These are phyloP conservation scores for Odontomyia ornata DNA, from an alignment of 2,888 invertebrate genomes.

Conservation along the genomic window DNA sequence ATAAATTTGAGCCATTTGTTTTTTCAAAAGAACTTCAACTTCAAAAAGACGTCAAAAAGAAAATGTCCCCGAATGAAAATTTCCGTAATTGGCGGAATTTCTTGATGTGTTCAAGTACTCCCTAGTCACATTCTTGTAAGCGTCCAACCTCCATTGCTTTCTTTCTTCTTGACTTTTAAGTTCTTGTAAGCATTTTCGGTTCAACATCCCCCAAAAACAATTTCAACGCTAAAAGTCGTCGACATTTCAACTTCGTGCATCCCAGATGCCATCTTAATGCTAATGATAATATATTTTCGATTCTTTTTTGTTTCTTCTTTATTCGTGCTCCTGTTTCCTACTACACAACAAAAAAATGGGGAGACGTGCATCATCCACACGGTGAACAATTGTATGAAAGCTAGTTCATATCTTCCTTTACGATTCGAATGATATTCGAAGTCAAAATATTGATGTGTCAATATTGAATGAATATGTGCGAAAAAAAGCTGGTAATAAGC, in stretches of 20 bases:
- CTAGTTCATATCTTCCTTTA: not conserved
- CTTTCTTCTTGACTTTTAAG: no score
- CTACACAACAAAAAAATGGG: not conserved
- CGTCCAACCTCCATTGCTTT: no score
- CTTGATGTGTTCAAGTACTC: no score
- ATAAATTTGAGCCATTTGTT: no score
- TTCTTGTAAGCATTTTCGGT: no score
- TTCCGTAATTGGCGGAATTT: no score
- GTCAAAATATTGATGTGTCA: constrained; percentile 48
- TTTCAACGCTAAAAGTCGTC: not conserved
- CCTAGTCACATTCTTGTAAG: no score
- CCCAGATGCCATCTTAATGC: no score
- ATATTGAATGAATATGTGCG: constrained; percentile 39
- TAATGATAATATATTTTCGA: not conserved
- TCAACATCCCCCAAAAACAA: not conserved
- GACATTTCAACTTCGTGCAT: not conserved
- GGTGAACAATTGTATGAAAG: not conserved
- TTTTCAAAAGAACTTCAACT: no score
- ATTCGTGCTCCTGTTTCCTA: not conserved
- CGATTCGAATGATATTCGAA: constrained; percentile 45
- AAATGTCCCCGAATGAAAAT: no score
- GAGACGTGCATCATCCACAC: not conserved
- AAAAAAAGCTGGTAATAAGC: not conserved
- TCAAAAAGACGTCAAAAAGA: no score
- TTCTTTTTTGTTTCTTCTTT: not conserved